Evolutionary conservation across 2,888 invertebrate genomes (phyloP).

Genomic region (Synanthedon vespiformis): DNA sequence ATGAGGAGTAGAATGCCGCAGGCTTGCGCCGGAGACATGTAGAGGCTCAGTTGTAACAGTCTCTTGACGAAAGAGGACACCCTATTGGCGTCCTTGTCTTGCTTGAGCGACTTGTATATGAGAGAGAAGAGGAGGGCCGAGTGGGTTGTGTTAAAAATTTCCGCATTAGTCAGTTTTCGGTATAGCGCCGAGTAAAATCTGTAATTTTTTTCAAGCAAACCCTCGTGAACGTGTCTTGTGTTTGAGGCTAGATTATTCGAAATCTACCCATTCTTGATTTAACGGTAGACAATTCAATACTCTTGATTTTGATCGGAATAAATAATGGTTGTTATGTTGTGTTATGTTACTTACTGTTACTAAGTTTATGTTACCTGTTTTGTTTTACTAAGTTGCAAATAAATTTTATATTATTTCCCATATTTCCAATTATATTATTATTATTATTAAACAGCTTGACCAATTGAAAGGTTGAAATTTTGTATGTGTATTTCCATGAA

Average conservation of each 20-base stretch:
- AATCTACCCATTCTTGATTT: too few relatives aligned
- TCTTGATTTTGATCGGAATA: slow-evolving; percentile 39
- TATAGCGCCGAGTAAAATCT: slow-evolving; percentile 92
- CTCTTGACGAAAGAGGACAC: slow-evolving; percentile 86
- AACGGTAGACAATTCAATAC: too few relatives aligned
- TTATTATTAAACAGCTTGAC: too few relatives aligned
- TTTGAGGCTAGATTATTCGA: background rate
- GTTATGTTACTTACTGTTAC: too few relatives aligned
- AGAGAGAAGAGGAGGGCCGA: slow-evolving; percentile 88
- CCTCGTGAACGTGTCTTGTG: too few relatives aligned
- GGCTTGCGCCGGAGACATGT: slow-evolving; percentile 80
- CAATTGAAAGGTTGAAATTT: too few relatives aligned
- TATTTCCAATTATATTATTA: too few relatives aligned
- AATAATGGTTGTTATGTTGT: too few relatives aligned
- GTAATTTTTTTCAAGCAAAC: slow-evolving; percentile 4
- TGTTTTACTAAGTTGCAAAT: too few relatives aligned
- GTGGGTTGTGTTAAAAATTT: slow-evolving; percentile 75
- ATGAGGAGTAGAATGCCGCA: slow-evolving; percentile 86
- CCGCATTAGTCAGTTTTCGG: slow-evolving; percentile 83
- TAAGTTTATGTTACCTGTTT: too few relatives aligned
- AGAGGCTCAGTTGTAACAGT: slow-evolving; percentile 70
- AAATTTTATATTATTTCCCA: too few relatives aligned
- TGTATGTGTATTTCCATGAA: too few relatives aligned
- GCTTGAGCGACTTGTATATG: slow-evolving; percentile 85
- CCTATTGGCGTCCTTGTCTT: slow-evolving; percentile 78